Evolutionary conservation across 2,113 vertebrate genomes (phyloP).

Genomic region (Macrotus californicus): DNA sequence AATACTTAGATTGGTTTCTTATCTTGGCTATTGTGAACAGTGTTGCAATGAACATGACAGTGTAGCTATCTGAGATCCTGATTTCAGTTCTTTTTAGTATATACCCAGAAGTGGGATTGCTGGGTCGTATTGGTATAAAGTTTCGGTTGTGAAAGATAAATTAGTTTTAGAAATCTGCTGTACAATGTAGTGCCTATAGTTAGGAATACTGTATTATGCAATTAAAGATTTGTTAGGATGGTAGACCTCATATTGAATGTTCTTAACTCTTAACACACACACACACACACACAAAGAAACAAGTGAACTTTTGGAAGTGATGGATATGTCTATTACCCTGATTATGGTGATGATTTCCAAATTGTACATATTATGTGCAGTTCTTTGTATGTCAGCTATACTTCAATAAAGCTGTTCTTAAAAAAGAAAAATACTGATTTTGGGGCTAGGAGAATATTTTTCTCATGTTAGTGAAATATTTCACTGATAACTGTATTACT

Average conservation of each 20-base stretch:
- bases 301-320: background rate
- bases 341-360: background rate
- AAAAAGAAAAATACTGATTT: background rate
- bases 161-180: background rate
- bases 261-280: background rate
- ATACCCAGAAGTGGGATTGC: background rate
- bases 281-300: background rate
- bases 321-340: background rate
- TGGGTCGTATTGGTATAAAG: background rate
- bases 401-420: background rate
- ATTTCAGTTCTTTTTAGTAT: background rate
- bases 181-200: background rate
- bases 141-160: background rate
- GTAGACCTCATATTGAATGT: background rate
- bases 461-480: background rate
- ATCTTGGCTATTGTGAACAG: background rate
- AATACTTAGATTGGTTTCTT: background rate
- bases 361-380: background rate
- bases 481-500: background rate
- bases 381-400: background rate
- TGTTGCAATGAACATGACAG: background rate
- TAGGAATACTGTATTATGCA: background rate
- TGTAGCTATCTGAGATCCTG: background rate
- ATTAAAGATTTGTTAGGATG: background rate
- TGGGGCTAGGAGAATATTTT: background rate